Evolutionary conservation across 2,888 invertebrate genomes (phyloP).

Genomic region (Phengaris arion): DNA sequence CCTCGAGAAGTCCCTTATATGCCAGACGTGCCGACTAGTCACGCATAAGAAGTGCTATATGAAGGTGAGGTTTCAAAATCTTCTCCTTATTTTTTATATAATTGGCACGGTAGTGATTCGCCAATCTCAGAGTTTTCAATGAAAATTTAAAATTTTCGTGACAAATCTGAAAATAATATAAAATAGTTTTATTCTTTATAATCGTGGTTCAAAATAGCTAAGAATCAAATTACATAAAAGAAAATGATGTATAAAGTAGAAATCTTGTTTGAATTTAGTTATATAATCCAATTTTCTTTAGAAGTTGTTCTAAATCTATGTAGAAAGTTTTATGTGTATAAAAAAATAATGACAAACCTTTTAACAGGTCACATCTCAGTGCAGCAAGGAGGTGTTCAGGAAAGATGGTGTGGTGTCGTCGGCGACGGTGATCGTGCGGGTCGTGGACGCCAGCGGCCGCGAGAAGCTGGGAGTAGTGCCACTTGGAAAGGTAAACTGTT

Average conservation of each 20-base stretch:
- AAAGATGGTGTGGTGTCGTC: conserved; percentile 46
- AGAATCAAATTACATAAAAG: no score
- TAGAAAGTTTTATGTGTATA: background rate
- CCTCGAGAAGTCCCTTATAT: conserved; percentile 90
- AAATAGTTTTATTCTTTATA: no score
- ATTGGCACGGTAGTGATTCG: background rate
- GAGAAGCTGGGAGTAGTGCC: conserved; percentile 62
- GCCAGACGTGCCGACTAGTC: conserved; percentile 90
- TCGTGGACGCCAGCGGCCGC: conserved; percentile 74
- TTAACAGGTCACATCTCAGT: conserved; percentile 64
- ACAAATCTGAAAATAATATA: no score
- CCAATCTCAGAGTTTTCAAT: no score
- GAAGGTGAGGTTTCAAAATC: conserved; percentile 72
- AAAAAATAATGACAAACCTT: background rate
- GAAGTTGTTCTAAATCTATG: no score
- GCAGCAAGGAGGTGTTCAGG: conserved; percentile 60
- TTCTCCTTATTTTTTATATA: background rate
- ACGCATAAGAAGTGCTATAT: conserved; percentile 96
- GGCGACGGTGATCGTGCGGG: conserved; percentile 72
- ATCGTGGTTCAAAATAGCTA: no score
- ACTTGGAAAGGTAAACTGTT: conserved; percentile 59
- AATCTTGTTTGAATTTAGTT: no score
- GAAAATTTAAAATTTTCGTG: no score
- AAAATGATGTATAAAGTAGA: no score
- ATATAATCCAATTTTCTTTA: no score